phyloP scores from a whole-genome alignment of 2,888 invertebrate genomes.

The Dugesia japonica region DNA sequence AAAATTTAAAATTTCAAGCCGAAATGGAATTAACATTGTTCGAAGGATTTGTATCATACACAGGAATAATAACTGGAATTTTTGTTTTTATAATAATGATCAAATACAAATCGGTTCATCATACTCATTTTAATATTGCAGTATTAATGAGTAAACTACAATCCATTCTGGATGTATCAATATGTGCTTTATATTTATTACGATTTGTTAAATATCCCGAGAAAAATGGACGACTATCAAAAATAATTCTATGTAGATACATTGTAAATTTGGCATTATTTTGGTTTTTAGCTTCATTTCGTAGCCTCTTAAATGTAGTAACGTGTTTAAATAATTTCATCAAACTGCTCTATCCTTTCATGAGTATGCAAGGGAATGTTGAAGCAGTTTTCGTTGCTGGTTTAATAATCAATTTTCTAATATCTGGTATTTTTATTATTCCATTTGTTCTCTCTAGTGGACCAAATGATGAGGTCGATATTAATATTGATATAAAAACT shows the following conservation, averaged over 20 bases:
- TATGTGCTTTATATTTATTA: not conserved
- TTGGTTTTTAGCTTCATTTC: not conserved
- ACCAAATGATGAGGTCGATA: not conserved
- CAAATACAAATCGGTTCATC: too few relatives aligned
- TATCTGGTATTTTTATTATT: not conserved
- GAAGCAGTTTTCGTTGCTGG: not conserved
- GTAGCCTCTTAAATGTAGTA: not conserved
- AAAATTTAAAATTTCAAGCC: too few relatives aligned
- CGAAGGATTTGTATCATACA: too few relatives aligned
- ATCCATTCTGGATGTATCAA: not conserved
- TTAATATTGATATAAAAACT: not conserved
- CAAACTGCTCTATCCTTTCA: slow-evolving; percentile 1
- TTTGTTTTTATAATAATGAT: too few relatives aligned
- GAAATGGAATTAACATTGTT: too few relatives aligned
- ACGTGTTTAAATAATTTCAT: not conserved
- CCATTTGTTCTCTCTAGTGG: not conserved
- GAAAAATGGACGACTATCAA: not conserved
- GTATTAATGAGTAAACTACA: not conserved
- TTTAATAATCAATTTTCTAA: not conserved
- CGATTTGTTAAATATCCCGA: not conserved
- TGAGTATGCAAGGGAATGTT: not conserved
- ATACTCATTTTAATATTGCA: not conserved
- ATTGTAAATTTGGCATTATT: not conserved
- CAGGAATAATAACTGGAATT: too few relatives aligned
- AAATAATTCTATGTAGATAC: not conserved